These are phyloP conservation scores for Phalacrocorax pelagicus DNA, from an alignment of 2,113 vertebrate species.

Conservation along the genomic window DNA sequence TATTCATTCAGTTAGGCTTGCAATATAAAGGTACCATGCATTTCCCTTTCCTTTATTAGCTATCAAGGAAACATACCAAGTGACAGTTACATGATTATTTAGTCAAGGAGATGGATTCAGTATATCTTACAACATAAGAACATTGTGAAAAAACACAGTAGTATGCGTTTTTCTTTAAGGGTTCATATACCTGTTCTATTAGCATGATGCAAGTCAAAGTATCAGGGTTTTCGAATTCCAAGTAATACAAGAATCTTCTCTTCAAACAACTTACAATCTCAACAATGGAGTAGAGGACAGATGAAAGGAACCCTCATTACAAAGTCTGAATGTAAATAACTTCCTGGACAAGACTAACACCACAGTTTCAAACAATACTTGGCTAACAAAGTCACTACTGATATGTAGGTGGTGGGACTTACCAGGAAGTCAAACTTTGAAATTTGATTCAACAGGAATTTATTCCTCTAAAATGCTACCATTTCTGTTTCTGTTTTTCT, in stretches of 20 bases:
- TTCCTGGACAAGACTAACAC: neutral
- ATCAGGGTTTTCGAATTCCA: neutral
- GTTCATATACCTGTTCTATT: neutral
- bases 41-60: neutral
- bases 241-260: neutral
- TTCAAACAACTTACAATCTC: neutral
- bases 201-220: neutral
- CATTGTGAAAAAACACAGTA: neutral
- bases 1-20: neutral
- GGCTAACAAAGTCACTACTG: neutral
- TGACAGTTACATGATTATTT: neutral
- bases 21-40: neutral
- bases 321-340: neutral
- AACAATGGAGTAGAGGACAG: neutral
- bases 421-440: neutral
- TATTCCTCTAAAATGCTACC: neutral
- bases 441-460: neutral
- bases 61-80: neutral
- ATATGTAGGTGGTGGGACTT: neutral
- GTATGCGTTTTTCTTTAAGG: neutral
- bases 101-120: neutral
- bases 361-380: neutral
- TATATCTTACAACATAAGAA: neutral
- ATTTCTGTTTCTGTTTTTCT: neutral
- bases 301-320: neutral